phyloP scores from a whole-genome alignment of 2,113 vertebrate species.

The Sialia sialis region DNA sequence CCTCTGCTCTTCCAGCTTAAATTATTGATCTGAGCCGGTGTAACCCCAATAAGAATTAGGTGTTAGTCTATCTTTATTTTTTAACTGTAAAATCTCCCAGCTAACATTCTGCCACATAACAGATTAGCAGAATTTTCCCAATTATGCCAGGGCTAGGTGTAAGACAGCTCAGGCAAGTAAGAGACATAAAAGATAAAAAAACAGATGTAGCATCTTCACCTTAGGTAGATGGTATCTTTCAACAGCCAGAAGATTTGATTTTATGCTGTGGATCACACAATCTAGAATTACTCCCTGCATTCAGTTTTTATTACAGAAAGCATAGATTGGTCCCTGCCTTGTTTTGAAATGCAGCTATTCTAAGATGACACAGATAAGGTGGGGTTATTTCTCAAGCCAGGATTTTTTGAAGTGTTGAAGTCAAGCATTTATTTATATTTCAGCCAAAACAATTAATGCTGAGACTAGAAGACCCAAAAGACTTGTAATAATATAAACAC shows the following conservation, averaged over 20 bases:
- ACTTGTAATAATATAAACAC: constrained; percentile 28
- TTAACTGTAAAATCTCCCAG: background rate
- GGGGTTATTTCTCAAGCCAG: background rate
- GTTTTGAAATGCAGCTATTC: background rate
- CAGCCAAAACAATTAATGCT: constrained; percentile 6
- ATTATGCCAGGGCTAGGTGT: background rate
- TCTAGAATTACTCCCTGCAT: background rate
- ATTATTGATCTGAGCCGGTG: background rate
- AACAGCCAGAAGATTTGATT: background rate
- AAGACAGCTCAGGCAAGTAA: background rate
- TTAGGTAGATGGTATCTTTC: background rate
- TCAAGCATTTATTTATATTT: constrained; percentile 2
- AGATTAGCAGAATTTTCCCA: background rate
- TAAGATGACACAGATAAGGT: background rate
- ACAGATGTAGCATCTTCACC: background rate
- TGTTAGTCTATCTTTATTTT: background rate
- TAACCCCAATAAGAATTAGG: background rate
- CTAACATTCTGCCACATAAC: background rate
- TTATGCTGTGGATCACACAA: background rate
- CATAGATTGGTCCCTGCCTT: background rate
- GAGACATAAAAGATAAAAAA: background rate
- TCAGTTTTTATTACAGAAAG: background rate
- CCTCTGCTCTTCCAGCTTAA: background rate
- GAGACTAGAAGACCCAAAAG: background rate
- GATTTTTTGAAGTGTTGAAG: background rate